Evolutionary conservation across 2,888 invertebrate species (phyloP).

Genomic region (Sesamia inferens): DNA sequence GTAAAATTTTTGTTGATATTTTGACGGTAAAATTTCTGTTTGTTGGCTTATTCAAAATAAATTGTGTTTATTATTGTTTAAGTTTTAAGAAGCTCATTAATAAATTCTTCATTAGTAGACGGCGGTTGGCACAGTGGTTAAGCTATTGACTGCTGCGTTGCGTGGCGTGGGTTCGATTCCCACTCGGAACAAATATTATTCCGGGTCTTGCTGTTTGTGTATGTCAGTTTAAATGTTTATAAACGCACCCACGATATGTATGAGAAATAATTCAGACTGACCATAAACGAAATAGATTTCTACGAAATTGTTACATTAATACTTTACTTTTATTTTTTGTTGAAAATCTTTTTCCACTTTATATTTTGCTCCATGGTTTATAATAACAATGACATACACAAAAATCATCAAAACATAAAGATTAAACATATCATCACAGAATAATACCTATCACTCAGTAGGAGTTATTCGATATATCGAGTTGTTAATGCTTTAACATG

Average conservation of each 20-base stretch:
- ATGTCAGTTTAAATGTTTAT: no score
- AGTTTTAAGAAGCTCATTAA: no score
- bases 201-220: no score
- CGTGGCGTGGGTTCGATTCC: no score
- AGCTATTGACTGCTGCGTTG: no score
- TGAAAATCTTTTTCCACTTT: conserved; percentile 23
- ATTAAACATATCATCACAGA: no score
- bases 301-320: conserved; percentile 7
- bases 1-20: not conserved
- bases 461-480: no score
- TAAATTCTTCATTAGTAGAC: not conserved
- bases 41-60: not conserved
- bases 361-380: conserved; percentile 16
- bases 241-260: no score
- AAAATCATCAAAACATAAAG: no score
- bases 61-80: not conserved
- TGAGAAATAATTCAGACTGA: not conserved
- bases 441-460: no score
- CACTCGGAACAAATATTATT: not conserved
- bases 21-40: not conserved
- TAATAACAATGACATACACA: no score
- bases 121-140: no score
- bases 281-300: conserved; percentile 40
- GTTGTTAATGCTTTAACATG: not conserved
- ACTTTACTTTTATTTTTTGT: conserved; percentile 17